Evolutionary conservation across 1,140 invertebrate genomes (phyloP), one percentile per base, ranked within the genome.

Genomic region (Drosophila athabasca): DNA sequence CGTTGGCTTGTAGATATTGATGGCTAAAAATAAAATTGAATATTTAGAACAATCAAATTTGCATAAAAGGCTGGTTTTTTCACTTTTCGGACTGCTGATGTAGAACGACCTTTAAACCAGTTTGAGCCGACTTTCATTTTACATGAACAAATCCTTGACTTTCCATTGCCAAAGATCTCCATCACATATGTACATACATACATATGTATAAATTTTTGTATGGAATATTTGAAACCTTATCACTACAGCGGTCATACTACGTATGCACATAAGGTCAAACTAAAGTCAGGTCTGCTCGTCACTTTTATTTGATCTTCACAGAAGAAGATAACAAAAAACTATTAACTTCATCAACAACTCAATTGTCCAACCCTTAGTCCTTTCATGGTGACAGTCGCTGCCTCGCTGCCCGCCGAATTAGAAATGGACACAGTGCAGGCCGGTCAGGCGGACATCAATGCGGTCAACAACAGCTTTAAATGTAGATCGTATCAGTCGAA

Each of bases 1-100:
- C n/a, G 97, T 99, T 9, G 99, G 99, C 91, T 98, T 97, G 92
- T 98, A 99, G 77, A 96, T 95, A 91, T 98, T 96, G 95, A 99
- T 99, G 3, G 97, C 98, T 99, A 90, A 74, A 93, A 92, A 62
- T 35, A 74, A 64, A 58, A 76, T 51, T 75, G 8, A 22, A 50
- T 17, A 29, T 39, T 53, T 52, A 8, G n/a, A 24, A 6, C 6
- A 19, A 39, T 31, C 13, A 9, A 13, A 43, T 52, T 26, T 31
- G 8, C 8, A 49, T 29, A 13, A 2, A 46, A 45, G 26, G 9
- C 31, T 9, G 8, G 31, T 11, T 35, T 3, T 35, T n/a, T 45
- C 52, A 39, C 51, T 43, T 58, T 69, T 46, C 19, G 19, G 50
- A 50, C 41, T 69, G n/a, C 11, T 13, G 35, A 5, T 26, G 24